Percentiles rank a stretch among this genome's conserved stretches.
phyloP scores from a whole-genome alignment of 2,113 vertebrate genomes.

The Mixornis gularis region DNA sequence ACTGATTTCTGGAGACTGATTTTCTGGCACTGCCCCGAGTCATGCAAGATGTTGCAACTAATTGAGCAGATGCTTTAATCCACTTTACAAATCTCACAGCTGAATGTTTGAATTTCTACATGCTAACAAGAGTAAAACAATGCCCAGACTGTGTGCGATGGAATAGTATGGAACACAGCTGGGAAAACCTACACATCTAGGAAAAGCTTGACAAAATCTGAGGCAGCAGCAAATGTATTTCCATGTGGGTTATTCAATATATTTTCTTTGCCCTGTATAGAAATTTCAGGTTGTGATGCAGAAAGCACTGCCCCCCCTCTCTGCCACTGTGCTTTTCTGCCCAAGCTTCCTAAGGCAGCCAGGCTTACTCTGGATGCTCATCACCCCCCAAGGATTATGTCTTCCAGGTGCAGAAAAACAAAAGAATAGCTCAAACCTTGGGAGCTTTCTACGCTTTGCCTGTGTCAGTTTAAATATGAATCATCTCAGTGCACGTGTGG shows the following conservation, averaged over 20 bases:
- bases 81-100: neutral
- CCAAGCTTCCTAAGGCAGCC: neutral
- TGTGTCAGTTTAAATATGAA: rapidly evolving
- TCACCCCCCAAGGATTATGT: neutral
- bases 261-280: neutral
- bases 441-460: neutral
- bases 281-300: neutral
- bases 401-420: neutral
- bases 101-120: neutral
- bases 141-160: neutral
- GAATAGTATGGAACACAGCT: neutral
- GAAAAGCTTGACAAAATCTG: neutral
- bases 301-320: neutral
- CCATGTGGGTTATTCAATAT: rapidly evolving
- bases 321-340: neutral
- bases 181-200: neutral
- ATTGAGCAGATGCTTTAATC: neutral
- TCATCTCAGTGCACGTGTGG: rapidly evolving
- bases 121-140: neutral
- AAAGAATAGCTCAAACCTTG: neutral
- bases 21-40: neutral
- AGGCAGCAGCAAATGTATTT: neutral
- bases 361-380: neutral
- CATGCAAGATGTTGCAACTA: neutral
- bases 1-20: neutral